A percentile compares a stretch with the other conserved stretches of the same genome.
Conservation (phyloP, 2,888 invertebrate species). For the Unio delphinus region DNA sequence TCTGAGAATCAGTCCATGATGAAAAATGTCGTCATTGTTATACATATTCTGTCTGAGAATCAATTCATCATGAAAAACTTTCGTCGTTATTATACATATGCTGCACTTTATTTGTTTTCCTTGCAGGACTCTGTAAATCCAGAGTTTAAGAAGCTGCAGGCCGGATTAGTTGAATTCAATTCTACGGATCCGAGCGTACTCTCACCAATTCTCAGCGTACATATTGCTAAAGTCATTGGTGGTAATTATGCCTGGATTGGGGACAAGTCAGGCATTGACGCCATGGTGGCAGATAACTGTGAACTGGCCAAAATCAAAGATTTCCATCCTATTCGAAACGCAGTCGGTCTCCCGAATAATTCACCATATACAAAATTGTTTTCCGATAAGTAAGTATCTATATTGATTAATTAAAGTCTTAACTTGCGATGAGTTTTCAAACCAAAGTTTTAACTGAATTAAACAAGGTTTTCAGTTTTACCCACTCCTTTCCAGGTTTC, state of each 20-base stretch:
- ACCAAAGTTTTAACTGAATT: too few relatives aligned
- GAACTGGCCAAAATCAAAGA: constrained; percentile 54
- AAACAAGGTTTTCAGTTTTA: too few relatives aligned
- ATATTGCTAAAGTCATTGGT: constrained; percentile 39
- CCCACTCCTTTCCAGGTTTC: too few relatives aligned
- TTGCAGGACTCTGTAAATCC: constrained; percentile 38
- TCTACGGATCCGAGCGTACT: constrained; percentile 45
- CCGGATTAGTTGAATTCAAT: constrained; percentile 38
- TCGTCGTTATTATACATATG: too few relatives aligned
- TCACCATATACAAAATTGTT: constrained; percentile 54
- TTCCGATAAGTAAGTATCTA: constrained; percentile 51
- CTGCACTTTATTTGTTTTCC: neutral
- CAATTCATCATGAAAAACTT: too few relatives aligned
- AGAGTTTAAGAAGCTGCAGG: constrained; percentile 37
- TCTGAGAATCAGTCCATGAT: too few relatives aligned
- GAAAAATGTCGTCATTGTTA: too few relatives aligned
- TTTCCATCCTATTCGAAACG: constrained; percentile 55
- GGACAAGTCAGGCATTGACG: constrained; percentile 50
- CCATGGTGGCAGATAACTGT: constrained; percentile 47
- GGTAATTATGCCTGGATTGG: constrained; percentile 34
- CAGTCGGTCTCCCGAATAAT: constrained; percentile 54
- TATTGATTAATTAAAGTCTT: too few relatives aligned
- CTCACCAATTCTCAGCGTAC: constrained; percentile 24
- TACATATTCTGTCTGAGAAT: too few relatives aligned
- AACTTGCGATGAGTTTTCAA: too few relatives aligned